Conservation (phyloP, 2,888 invertebrate species). For the Eutolmus rufibarbis region DNA sequence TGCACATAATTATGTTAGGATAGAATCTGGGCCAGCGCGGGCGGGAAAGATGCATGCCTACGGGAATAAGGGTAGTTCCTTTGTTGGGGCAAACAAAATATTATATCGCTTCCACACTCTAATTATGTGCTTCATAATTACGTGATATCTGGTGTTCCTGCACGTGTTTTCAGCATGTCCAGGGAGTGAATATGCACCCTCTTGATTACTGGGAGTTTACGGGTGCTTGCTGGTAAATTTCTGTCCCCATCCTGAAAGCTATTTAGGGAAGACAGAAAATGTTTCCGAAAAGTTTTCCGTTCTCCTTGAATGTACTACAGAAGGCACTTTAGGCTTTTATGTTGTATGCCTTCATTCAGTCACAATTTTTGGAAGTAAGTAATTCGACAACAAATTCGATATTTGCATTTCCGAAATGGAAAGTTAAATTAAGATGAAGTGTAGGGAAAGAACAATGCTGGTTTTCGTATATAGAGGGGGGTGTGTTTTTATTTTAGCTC, state of each 20-base stretch:
- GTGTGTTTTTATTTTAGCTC: no score
- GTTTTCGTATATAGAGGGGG: no score
- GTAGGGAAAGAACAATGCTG: no score
- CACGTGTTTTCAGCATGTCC: not conserved
- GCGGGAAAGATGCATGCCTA: not conserved
- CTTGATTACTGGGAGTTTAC: not conserved
- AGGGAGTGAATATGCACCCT: not conserved
- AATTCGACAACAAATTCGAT: not conserved
- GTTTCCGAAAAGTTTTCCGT: not conserved
- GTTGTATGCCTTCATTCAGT: no score
- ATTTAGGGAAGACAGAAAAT: not conserved
- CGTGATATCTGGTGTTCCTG: not conserved
- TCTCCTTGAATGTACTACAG: not conserved
- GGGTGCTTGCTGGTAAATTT: not conserved
- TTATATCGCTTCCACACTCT: not conserved
- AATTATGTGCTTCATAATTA: not conserved
- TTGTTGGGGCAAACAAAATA: not conserved
- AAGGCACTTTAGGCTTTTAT: not conserved
- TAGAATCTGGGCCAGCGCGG: not conserved
- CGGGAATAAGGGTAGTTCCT: not conserved
- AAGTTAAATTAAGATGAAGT: not conserved
- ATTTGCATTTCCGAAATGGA: not conserved
- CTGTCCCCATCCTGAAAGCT: not conserved
- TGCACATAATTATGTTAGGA: constrained; percentile 10
- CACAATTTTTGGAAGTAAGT: not conserved